These are phyloP conservation scores for Excalfactoria chinensis DNA, from an alignment of 2,113 vertebrate species.

Conservation along the genomic window DNA sequence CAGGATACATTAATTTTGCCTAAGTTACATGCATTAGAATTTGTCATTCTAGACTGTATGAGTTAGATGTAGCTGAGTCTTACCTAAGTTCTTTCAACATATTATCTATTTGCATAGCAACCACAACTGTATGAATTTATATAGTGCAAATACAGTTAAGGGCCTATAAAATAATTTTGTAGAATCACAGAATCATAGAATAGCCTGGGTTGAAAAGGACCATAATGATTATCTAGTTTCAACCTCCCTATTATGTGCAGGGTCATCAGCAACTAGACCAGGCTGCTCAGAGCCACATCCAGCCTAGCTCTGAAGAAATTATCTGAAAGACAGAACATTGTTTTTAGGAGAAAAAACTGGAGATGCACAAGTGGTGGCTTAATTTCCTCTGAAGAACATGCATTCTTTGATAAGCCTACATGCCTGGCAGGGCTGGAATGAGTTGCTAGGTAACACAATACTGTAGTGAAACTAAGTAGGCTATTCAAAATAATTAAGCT, in stretches of 20 bases:
- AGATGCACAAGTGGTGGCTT: not conserved
- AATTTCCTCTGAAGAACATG: not conserved
- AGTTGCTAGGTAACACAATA: constrained; percentile 45
- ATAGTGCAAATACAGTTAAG: not conserved
- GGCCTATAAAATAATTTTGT: not conserved
- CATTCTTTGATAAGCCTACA: not conserved
- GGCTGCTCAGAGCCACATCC: no score
- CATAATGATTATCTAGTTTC: no score
- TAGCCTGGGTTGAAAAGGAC: no score
- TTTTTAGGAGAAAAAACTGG: not conserved
- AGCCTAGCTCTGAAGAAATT: not conserved
- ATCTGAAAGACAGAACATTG: not conserved
- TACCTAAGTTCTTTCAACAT: not conserved
- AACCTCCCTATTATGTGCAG: no score
- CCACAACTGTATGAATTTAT: not conserved
- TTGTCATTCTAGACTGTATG: not conserved
- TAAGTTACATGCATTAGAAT: not conserved
- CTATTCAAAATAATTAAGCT: constrained; percentile 20
- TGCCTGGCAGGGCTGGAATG: not conserved
- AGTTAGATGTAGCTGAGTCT: not conserved
- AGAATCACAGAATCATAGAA: not conserved
- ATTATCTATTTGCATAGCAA: not conserved
- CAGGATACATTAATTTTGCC: not conserved
- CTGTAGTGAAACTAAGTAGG: constrained; percentile 26
- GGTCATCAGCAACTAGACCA: no score